Evolutionary conservation across 2,113 vertebrate genomes (phyloP).

Genomic region (Martes martes): DNA sequence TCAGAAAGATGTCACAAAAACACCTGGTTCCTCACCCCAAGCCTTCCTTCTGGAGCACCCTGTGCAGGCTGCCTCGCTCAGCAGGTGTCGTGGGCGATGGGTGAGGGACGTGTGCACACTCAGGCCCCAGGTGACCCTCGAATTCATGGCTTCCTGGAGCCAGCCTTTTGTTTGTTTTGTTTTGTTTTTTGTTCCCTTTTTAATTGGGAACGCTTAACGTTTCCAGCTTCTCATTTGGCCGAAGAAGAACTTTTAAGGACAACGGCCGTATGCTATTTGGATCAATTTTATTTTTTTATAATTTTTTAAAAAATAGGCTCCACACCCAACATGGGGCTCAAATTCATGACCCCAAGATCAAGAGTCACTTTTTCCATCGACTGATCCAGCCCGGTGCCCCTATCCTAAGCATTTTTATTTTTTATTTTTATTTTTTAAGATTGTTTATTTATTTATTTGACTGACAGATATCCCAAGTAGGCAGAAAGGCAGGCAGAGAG

Average conservation of each 20-base stretch:
- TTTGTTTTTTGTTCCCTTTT: background rate
- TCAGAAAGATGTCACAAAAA: background rate
- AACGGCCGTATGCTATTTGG: background rate
- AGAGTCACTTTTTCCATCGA: too few relatives aligned
- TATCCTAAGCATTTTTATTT: background rate
- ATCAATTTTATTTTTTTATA: background rate
- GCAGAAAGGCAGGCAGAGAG: too few relatives aligned
- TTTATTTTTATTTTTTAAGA: background rate
- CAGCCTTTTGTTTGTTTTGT: too few relatives aligned
- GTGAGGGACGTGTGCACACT: background rate
- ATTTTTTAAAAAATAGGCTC: background rate
- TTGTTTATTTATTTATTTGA: too few relatives aligned
- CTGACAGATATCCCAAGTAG: too few relatives aligned
- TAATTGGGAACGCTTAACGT: background rate
- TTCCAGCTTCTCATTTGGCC: background rate
- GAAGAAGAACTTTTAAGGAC: background rate
- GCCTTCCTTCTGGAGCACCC: background rate
- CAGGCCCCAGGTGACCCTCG: background rate
- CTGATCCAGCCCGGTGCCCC: too few relatives aligned
- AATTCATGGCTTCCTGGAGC: background rate
- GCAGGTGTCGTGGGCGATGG: rapidly evolving
- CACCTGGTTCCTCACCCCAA: background rate
- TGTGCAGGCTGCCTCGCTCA: background rate
- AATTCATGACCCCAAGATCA: background rate
- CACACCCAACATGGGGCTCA: too few relatives aligned